Conservation (phyloP, 1,140 invertebrate genomes). For the Megalopta genalis region DNA sequence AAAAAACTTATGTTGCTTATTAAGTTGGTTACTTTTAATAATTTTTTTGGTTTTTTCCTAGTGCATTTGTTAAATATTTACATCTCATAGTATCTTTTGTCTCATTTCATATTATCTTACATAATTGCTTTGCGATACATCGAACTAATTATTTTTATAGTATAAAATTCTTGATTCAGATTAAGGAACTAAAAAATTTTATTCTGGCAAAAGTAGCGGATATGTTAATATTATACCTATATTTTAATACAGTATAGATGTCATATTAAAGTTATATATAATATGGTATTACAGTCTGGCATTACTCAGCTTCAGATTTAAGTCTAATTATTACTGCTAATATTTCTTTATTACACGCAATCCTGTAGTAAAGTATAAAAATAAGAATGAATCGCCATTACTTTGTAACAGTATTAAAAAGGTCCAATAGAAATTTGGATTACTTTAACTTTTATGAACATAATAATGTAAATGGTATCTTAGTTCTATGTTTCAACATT, state of each 20-base stretch:
- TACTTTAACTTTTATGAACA: conserved; percentile 41
- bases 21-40: conserved; percentile 40
- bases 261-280: conserved; percentile 25
- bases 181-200: conserved; percentile 42
- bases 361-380: conserved; percentile 62
- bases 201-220: conserved; percentile 54
- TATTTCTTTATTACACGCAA: conserved; percentile 21
- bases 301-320: conserved; percentile 14
- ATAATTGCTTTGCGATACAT: conserved; percentile 7
- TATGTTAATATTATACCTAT: conserved; percentile 49
- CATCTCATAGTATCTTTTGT: not conserved
- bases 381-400: conserved; percentile 56
- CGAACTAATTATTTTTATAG: conserved; percentile 26
- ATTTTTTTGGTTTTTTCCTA: conserved; percentile 20
- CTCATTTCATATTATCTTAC: conserved; percentile 15
- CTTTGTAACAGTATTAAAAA: conserved; percentile 33
- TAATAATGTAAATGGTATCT: conserved; percentile 43
- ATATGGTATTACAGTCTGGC: conserved; percentile 22
- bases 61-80: conserved; percentile 26
- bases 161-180: conserved; percentile 50
- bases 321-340: conserved; percentile 24
- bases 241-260: conserved; percentile 40
- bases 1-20: conserved; percentile 23
- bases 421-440: conserved; percentile 49
- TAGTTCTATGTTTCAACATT: conserved; percentile 35